Evolutionary conservation across 2,888 invertebrate species (phyloP).

Genomic region (Stenoptilia bipunctidactyla): DNA sequence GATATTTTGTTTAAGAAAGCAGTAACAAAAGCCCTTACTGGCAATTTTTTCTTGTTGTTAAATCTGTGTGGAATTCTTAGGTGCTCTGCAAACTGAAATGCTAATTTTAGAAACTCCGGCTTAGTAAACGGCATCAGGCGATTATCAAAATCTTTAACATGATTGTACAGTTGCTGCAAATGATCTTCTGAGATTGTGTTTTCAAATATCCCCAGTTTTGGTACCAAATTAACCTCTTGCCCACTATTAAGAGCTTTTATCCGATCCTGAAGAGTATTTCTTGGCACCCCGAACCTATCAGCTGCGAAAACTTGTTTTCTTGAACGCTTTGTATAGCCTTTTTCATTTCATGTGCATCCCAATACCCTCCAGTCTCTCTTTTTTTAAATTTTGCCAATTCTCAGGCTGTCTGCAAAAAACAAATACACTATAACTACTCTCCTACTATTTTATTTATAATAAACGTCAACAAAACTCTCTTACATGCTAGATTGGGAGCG

Average conservation of each 20-base stretch:
- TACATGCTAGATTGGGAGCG: no score
- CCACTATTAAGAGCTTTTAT: slow-evolving; percentile 11
- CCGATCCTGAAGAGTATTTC: slow-evolving; percentile 4
- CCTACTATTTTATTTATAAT: no score
- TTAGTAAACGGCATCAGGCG: slow-evolving; percentile 7
- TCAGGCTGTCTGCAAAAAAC: no score
- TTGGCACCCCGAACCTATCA: no score
- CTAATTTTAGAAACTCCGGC: slow-evolving; percentile 3
- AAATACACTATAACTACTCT: no score
- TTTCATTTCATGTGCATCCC: no score
- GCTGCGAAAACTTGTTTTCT: no score
- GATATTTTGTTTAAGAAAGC: not conserved
- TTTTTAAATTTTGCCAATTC: no score
- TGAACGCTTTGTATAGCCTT: no score
- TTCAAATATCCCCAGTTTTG: slow-evolving; percentile 13
- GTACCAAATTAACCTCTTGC: slow-evolving; percentile 9
- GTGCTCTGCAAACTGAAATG: slow-evolving; percentile 6
- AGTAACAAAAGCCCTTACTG: not conserved
- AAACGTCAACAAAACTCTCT: no score
- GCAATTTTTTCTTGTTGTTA: slow-evolving; percentile 2
- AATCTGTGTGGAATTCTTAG: slow-evolving; percentile 5
- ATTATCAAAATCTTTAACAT: slow-evolving; percentile 6
- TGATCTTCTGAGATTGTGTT: slow-evolving; percentile 1
- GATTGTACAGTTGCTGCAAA: slow-evolving; percentile 2
- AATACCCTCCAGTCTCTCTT: no score